A percentile compares a stretch with the other conserved stretches of the same genome.
Evolutionary conservation across 2,888 invertebrate species (phyloP).

Genomic region (Furcula furcula): DNA sequence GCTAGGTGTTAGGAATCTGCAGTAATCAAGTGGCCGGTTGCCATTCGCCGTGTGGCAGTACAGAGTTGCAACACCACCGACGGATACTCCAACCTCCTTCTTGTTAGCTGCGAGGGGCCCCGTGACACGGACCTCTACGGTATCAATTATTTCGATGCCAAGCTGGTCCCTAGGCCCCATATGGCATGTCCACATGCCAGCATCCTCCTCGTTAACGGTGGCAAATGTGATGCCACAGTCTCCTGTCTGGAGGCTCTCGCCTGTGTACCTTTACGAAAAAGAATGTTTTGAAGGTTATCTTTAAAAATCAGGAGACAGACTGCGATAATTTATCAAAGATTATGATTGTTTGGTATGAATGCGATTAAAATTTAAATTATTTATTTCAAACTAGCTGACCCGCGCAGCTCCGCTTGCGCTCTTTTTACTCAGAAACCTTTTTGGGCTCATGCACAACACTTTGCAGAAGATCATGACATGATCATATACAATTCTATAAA

Average conservation of each 20-base stretch:
- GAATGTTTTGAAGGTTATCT: too few relatives aligned
- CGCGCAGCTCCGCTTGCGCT: too few relatives aligned
- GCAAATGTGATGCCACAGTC: slow-evolving; percentile 70
- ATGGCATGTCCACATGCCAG: slow-evolving; percentile 72
- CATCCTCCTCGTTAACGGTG: slow-evolving; percentile 46
- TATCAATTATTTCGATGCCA: slow-evolving; percentile 58
- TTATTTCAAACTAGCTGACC: too few relatives aligned
- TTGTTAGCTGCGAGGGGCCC: slow-evolving; percentile 64
- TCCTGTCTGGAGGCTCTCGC: slow-evolving; percentile 62
- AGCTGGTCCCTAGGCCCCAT: slow-evolving; percentile 60
- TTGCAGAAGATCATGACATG: too few relatives aligned
- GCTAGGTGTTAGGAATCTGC: slow-evolving; percentile 66
- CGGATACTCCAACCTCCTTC: slow-evolving; percentile 30
- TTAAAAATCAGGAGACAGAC: too few relatives aligned
- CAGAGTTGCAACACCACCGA: slow-evolving; percentile 47
- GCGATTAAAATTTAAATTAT: too few relatives aligned
- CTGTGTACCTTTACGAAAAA: slow-evolving; percentile 73
- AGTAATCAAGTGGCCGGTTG: slow-evolving; percentile 65
- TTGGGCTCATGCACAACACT: too few relatives aligned
- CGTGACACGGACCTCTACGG: slow-evolving; percentile 60
- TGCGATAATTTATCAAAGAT: too few relatives aligned
- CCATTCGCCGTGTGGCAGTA: slow-evolving; percentile 69
- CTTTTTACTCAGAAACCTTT: too few relatives aligned
- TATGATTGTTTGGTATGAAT: too few relatives aligned
- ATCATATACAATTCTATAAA: too few relatives aligned